These are phyloP conservation scores for Drosophila bipectinata DNA, from an alignment of 1,140 invertebrate species.

Conservation along the genomic window DNA sequence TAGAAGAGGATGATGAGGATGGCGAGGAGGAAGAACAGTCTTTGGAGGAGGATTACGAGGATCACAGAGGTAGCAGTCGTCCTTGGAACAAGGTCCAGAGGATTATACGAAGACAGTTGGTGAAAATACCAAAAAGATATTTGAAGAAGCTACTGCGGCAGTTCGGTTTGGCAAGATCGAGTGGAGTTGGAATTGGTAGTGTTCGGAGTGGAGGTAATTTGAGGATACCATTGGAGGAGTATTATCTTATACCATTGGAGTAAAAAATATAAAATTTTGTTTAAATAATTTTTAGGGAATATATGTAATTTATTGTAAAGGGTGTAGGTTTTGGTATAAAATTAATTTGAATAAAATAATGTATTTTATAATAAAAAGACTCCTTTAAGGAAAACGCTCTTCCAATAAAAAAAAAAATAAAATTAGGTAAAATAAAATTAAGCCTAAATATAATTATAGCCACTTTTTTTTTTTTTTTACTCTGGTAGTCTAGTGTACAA, in stretches of 20 bases:
- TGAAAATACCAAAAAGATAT: constrained; percentile 64
- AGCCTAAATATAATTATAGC: too few species aligned
- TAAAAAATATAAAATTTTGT: background rate
- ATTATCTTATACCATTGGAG: constrained; percentile 63
- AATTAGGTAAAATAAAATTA: too few species aligned
- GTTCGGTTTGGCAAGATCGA: constrained; percentile 54
- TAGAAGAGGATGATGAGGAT: constrained; percentile 1
- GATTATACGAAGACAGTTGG: constrained; percentile 60
- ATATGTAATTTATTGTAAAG: background rate
- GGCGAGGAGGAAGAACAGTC: background rate
- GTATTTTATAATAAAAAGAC: too few species aligned
- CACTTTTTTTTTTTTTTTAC: too few species aligned
- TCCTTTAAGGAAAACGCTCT: too few species aligned
- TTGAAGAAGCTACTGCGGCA: constrained; percentile 57
- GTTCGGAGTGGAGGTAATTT: background rate
- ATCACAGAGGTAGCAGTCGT: constrained; percentile 47
- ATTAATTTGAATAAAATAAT: too few species aligned
- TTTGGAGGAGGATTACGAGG: background rate
- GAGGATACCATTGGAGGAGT: constrained; percentile 20
- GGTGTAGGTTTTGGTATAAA: too few species aligned
- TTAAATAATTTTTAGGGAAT: background rate
- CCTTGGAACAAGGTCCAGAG: constrained; percentile 71
- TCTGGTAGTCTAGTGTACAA: too few species aligned
- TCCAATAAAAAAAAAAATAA: too few species aligned
- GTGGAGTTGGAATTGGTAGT: background rate